phyloP scores from a whole-genome alignment of 2,888 invertebrate genomes.

The Chymomyza fuscimana region DNA sequence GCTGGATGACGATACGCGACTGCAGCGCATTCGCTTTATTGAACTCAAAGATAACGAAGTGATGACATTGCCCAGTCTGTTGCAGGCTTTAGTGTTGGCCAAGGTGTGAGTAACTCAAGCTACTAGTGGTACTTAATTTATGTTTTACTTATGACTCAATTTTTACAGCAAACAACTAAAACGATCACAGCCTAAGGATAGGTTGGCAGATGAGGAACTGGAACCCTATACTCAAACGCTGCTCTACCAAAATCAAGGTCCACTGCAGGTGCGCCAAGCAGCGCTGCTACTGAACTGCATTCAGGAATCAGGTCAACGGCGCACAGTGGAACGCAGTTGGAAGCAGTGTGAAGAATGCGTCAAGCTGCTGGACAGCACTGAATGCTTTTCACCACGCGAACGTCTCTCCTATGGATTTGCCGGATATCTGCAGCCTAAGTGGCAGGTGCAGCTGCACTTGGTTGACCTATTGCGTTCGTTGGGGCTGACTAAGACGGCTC shows the following conservation, averaged over 20 bases:
- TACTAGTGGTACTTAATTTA: neutral
- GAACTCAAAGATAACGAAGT: conserved; percentile 81
- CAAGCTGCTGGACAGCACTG: conserved; percentile 80
- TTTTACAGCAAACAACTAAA: conserved; percentile 84
- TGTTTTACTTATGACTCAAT: neutral
- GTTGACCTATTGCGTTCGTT: conserved; percentile 89
- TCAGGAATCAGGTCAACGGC: conserved; percentile 87
- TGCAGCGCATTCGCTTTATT: conserved; percentile 88
- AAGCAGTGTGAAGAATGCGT: conserved; percentile 91
- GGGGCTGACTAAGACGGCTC: conserved; percentile 91
- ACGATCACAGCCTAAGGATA: conserved; percentile 89
- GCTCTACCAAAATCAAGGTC: conserved; percentile 84
- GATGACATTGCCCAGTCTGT: conserved; percentile 83
- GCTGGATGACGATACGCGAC: conserved; percentile 91
- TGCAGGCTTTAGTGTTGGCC: conserved; percentile 89
- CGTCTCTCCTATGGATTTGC: conserved; percentile 86
- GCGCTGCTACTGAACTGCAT: conserved; percentile 88
- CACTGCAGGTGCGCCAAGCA: conserved; percentile 88
- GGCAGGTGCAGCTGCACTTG: conserved; percentile 88
- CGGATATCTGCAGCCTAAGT: conserved; percentile 86
- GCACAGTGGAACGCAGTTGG: conserved; percentile 93
- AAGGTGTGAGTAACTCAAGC: conserved; percentile 84
- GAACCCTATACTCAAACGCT: conserved; percentile 87
- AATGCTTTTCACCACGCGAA: conserved; percentile 47
- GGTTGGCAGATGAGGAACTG: conserved; percentile 89